A percentile compares a stretch with the other conserved stretches of the same genome.
Evolutionary conservation across 2,797 vertebrate genomes (phyloP).

Genomic region (Manis pentadactyla): DNA sequence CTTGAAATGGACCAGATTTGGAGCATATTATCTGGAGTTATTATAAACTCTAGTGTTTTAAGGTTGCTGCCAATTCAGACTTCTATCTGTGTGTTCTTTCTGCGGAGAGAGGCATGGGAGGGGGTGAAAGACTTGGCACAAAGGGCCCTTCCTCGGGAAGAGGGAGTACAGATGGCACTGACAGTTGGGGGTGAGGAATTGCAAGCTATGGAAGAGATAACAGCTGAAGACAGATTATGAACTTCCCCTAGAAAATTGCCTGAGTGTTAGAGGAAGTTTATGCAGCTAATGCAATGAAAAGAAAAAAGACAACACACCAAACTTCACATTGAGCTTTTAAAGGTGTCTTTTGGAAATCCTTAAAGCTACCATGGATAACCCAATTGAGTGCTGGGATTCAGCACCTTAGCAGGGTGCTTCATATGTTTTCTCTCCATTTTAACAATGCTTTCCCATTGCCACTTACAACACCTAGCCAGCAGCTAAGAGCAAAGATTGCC

Average conservation of each 20-base stretch:
- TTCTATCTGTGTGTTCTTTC: slow-evolving; percentile 62
- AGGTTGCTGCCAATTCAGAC: slow-evolving; percentile 68
- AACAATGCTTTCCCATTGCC: background rate
- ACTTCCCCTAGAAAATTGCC: background rate
- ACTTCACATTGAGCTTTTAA: background rate
- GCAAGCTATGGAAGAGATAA: background rate
- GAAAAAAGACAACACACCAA: background rate
- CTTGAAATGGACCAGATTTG: slow-evolving; percentile 38
- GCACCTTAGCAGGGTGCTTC: background rate
- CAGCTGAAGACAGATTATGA: slow-evolving; percentile 58
- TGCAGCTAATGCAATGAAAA: background rate
- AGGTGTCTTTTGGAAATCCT: background rate
- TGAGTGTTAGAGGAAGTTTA: background rate
- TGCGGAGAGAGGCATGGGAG: background rate
- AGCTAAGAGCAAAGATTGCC: background rate
- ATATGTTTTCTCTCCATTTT: background rate
- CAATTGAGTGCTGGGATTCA: background rate
- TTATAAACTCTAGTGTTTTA: slow-evolving; percentile 35
- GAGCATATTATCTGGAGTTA: slow-evolving; percentile 38
- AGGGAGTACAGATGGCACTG: slow-evolving; percentile 70
- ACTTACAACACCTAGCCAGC: background rate
- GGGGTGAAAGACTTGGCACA: slow-evolving; percentile 61
- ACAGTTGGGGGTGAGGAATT: slow-evolving; percentile 48
- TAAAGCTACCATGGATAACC: background rate
- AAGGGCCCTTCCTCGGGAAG: background rate